Conservation (phyloP, 37 sponge, comb jelly and placozoan genomes). For the Chondrosia reniformis region DNA sequence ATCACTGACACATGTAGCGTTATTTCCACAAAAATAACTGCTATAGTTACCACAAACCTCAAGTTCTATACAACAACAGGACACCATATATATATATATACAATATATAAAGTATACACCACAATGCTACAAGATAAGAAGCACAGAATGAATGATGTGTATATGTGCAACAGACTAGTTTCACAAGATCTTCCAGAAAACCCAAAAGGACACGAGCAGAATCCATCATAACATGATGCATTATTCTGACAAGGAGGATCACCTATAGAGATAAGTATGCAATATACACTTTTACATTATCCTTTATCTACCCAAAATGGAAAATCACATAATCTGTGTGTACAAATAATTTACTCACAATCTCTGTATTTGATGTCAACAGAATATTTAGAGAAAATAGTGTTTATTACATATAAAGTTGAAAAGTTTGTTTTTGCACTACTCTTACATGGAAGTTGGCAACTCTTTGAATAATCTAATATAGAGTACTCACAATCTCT, state of each 20-base stretch:
- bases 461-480: too few species aligned
- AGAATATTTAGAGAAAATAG: too few species aligned
- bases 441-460: too few species aligned
- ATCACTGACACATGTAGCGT: neutral
- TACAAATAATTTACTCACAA: too few species aligned
- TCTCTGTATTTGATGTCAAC: too few species aligned
- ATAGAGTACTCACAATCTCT: conserved; percentile 8
- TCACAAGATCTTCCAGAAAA: neutral
- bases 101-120: neutral
- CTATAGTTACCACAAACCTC: neutral
- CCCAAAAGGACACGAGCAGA: neutral
- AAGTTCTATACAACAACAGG: neutral
- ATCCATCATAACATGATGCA: neutral
- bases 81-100: neutral
- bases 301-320: too few species aligned
- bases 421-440: too few species aligned
- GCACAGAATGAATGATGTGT: neutral
- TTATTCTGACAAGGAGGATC: neutral
- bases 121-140: neutral
- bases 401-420: too few species aligned
- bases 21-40: neutral
- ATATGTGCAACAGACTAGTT: neutral
- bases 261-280: neutral
- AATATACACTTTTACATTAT: too few species aligned
- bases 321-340: too few species aligned